Evolutionary conservation across 1,140 invertebrate species (phyloP).

Genomic region (Lethrus apterus): DNA sequence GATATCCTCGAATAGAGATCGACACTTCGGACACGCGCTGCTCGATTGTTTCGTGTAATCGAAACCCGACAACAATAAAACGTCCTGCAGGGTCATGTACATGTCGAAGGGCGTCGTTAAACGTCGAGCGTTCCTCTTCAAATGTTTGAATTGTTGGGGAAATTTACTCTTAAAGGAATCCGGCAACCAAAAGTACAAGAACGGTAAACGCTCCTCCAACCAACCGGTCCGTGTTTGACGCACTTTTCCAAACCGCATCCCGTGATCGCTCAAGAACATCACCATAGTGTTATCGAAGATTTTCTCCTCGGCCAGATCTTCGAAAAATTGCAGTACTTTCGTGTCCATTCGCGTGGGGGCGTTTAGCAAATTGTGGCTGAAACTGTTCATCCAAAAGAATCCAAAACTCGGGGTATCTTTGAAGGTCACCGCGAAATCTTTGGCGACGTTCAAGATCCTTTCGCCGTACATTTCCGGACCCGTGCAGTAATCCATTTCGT

Average conservation of each 20-base stretch:
- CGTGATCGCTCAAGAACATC: slow-evolving; percentile 76
- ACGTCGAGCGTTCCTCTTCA: slow-evolving; percentile 54
- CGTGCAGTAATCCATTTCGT: slow-evolving; percentile 45
- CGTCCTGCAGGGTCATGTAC: slow-evolving; percentile 49
- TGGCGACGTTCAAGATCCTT: slow-evolving; percentile 50
- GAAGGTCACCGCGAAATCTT: slow-evolving; percentile 56
- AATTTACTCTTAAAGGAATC: slow-evolving; percentile 51
- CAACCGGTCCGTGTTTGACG: slow-evolving; percentile 61
- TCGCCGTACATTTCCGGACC: slow-evolving; percentile 49
- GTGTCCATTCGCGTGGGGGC: slow-evolving; percentile 50
- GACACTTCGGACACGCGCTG: slow-evolving; percentile 52
- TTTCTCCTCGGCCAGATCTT: slow-evolving; percentile 40
- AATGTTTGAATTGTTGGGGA: slow-evolving; percentile 47
- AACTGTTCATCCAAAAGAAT: slow-evolving; percentile 63
- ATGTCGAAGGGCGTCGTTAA: slow-evolving; percentile 66
- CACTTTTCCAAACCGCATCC: slow-evolving; percentile 65
- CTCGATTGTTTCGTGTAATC: slow-evolving; percentile 37
- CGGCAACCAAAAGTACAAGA: slow-evolving; percentile 63
- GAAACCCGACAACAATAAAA: slow-evolving; percentile 39
- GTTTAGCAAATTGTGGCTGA: slow-evolving; percentile 59
- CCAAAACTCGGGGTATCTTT: slow-evolving; percentile 53
- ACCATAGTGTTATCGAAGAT: slow-evolving; percentile 49
- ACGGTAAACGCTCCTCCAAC: slow-evolving; percentile 74
- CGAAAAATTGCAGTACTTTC: slow-evolving; percentile 44
- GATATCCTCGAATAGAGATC: slow-evolving; percentile 56